Evolutionary conservation across 2,888 invertebrate species (phyloP).

Genomic region (Tachina fera): DNA sequence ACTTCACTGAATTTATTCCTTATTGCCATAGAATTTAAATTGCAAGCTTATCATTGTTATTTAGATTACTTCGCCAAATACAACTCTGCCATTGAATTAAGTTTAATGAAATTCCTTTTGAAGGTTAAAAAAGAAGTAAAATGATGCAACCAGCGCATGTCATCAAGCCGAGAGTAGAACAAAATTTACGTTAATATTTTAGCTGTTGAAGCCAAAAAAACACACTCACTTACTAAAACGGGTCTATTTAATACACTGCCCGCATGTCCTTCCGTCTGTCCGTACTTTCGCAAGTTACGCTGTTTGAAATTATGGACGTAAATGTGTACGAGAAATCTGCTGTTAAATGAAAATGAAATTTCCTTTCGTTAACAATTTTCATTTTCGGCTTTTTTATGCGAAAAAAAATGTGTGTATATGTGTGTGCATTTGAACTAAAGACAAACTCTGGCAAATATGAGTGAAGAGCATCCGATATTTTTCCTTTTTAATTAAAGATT

Average conservation of each 20-base stretch:
- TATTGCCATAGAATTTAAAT: no score
- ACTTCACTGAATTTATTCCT: no score
- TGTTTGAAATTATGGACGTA: slow-evolving; percentile 22
- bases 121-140: slow-evolving; percentile 45
- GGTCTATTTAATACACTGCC: slow-evolving; percentile 24
- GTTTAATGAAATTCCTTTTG: neutral
- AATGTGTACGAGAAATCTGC: slow-evolving; percentile 32
- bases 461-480: neutral
- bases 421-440: neutral
- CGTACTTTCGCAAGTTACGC: neutral
- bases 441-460: neutral
- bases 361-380: slow-evolving; percentile 60
- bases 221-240: neutral
- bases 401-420: neutral
- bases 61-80: no score
- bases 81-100: no score
- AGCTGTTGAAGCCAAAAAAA: slow-evolving; percentile 21
- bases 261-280: neutral
- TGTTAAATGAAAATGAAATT: slow-evolving; percentile 70
- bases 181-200: slow-evolving; percentile 51
- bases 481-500: neutral
- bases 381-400: slow-evolving; percentile 29
- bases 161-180: slow-evolving; percentile 29
- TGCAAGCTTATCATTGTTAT: no score
- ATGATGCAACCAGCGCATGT: slow-evolving; percentile 47